phyloP scores from a whole-genome alignment of 2,113 vertebrate species.

The Nesogale talazaci region DNA sequence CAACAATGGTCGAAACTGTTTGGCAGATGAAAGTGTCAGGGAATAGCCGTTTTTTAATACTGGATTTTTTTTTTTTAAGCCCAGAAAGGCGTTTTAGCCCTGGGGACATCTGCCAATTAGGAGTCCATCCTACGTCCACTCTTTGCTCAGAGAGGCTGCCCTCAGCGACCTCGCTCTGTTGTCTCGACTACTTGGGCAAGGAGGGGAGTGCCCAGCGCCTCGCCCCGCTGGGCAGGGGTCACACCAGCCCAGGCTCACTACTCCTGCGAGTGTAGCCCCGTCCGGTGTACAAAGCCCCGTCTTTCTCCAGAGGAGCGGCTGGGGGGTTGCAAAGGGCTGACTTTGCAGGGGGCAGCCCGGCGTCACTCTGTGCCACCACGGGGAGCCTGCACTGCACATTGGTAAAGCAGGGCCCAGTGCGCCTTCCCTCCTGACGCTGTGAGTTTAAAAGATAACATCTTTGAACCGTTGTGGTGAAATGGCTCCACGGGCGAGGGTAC shows the following conservation, averaged over 20 bases:
- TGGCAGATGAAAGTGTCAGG: neutral
- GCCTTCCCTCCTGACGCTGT: neutral
- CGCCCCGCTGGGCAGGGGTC: rapidly evolving
- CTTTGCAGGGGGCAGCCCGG: no score
- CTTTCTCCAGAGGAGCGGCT: no score
- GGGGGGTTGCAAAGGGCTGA: no score
- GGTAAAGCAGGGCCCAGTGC: no score
- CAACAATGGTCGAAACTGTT: neutral
- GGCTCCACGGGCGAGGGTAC: no score
- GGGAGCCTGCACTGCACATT: no score
- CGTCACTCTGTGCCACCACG: no score
- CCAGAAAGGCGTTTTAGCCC: neutral
- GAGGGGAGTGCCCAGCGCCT: neutral
- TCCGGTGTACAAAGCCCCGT: no score
- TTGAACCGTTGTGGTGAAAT: neutral
- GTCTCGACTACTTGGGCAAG: neutral
- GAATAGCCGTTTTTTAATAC: neutral
- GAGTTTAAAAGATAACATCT: neutral
- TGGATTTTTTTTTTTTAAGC: neutral
- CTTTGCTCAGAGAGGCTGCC: rapidly evolving
- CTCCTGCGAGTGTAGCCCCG: no score
- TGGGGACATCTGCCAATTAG: neutral
- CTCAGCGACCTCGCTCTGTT: rapidly evolving
- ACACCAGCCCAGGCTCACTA: rapidly evolving
- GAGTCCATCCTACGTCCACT: neutral